Conservation (phyloP, 1,140 invertebrate species). For the Apocrypta bakeri region DNA sequence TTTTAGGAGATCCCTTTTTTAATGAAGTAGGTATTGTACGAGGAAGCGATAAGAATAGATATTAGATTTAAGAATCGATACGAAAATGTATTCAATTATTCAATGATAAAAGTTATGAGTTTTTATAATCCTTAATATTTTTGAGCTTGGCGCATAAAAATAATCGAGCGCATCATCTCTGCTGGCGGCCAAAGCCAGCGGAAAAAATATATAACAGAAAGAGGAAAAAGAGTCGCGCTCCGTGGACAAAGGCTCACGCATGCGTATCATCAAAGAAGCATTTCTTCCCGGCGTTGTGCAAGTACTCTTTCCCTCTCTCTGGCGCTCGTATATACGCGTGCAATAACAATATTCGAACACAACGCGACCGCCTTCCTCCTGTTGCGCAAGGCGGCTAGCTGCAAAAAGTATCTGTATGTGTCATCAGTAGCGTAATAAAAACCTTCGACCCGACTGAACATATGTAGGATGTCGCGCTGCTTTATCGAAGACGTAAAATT, state of each 20-base stretch:
- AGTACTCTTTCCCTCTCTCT: background rate
- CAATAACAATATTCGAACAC: conserved; percentile 23
- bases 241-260: conserved; percentile 2
- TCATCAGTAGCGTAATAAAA: background rate
- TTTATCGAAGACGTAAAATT: conserved; percentile 20
- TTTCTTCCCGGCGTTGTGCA: conserved; percentile 13
- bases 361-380: conserved; percentile 37
- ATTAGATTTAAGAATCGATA: background rate
- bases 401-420: background rate
- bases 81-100: too few relatives aligned
- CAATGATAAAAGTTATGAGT: too few relatives aligned
- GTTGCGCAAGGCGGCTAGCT: background rate
- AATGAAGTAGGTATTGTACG: background rate
- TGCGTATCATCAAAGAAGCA: conserved; percentile 32
- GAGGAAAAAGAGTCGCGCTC: background rate
- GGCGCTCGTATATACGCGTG: background rate
- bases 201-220: background rate
- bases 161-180: conserved; percentile 15
- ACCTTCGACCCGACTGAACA: background rate
- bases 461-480: background rate
- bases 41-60: background rate
- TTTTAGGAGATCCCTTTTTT: background rate
- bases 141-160: conserved; percentile 9
- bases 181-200: background rate
- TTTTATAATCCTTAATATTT: background rate